Base-by-base conservation (phyloP, 2,113 vertebrate species). In the Pogonocichla stellata region DNA sequence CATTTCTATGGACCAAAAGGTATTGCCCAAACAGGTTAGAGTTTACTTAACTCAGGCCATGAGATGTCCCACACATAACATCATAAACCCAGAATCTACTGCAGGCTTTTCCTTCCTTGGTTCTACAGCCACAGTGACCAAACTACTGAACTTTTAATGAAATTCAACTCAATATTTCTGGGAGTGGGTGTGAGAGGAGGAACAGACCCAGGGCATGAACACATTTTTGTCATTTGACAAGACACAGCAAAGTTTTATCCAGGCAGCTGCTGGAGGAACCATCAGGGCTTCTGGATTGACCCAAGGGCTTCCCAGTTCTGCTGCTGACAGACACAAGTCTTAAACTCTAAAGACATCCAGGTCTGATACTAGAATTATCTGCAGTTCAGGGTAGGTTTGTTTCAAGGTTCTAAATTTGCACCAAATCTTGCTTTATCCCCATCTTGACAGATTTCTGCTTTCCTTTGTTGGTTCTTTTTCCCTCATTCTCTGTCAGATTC, bases 1-100 rank as follows among this genome's bases (percentile, higher is more conserved):
- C 66, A 88, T 88, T 96, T 95, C 89, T 91, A 97, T 94, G 92
- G 94, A 95, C 84, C 86, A 86, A 73, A 87, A 80, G 64, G 84
- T 40, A 70, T 85, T 81, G 92, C 94, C 93, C 80, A 61, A 88
- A 78, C 67, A 88, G 62, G 80, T 85, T 93, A 77, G 78, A 79
- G 66, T 56, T 80, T 58, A 92, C 84, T 89, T 94, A 84, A 94
- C 62, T 93, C 73, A 57, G 60, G n/a, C 19, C 20, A 24, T 33
- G 73, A 88, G 72, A 29, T 34, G 36, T 66, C 60, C 64, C 36
- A 8, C 0, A 2, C 56, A 74, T 48, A 29, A 33, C 12, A 20
- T 43, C 65, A 45, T 12, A 79, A 95, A 81, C 18, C 50, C 56
- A 20, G 54, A 71, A 61, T 14, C 12, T 22, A 25, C 48, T 80